Evolutionary conservation across 2,797 vertebrate species (phyloP).

Genomic region (Bradypodion ventrale): DNA sequence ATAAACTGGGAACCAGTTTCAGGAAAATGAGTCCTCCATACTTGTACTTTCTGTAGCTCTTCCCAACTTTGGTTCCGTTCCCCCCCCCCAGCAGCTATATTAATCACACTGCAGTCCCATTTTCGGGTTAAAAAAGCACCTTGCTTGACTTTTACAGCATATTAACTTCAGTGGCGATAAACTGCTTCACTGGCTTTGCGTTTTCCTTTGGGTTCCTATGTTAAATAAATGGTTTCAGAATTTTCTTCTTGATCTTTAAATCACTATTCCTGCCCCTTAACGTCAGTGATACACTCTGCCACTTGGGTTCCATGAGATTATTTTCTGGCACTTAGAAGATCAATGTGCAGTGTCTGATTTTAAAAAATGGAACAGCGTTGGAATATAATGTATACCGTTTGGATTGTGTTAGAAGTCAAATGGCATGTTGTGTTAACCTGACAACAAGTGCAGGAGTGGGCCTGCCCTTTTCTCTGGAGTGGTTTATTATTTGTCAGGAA

Average conservation of each 20-base stretch:
- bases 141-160: neutral
- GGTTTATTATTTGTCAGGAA: constrained; percentile 32
- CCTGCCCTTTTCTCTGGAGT: constrained; percentile 6
- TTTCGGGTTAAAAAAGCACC: neutral
- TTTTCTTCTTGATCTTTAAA: constrained; percentile 28
- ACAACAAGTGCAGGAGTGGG: constrained; percentile 20
- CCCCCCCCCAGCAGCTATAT: neutral
- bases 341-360: constrained; percentile 35
- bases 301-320: neutral
- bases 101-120: neutral
- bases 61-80: too few species aligned
- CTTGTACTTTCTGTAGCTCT: too few species aligned
- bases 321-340: constrained; percentile 42
- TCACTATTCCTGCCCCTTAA: neutral
- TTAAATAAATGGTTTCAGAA: constrained; percentile 35
- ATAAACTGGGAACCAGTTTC: too few species aligned
- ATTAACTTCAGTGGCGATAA: neutral
- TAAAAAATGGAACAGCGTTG: constrained; percentile 32
- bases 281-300: constrained; percentile 14
- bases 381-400: constrained; percentile 45
- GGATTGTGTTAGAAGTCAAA: constrained; percentile 52
- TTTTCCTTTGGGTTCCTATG: constrained; percentile 30
- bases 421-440: constrained; percentile 52
- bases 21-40: neutral
- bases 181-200: neutral